Evolutionary conservation across 2,888 invertebrate genomes (phyloP), one percentile per base, ranked within the genome.

Genomic region (Anthophora plumipes): DNA sequence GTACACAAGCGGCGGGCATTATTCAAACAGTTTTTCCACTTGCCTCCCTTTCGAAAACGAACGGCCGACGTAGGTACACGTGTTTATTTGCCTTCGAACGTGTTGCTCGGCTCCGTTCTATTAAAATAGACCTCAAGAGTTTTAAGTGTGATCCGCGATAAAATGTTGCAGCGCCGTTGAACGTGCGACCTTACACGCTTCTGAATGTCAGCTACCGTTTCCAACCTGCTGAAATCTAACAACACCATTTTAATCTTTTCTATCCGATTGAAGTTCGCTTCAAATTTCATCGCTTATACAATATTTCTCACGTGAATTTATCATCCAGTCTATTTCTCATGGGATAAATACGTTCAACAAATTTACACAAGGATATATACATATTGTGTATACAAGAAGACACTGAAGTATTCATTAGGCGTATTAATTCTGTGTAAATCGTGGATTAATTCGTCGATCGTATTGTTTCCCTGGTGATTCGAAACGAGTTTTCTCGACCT

Each of bases 81-180:
- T 41, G 41, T 71, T 71, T 71, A 61, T 71, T 71, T 71, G 37
- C 61, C 39, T 43, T 31, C 25, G 50, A 31, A 71, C 52, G 25
- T 31, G 50, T 71, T 43, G 41, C 31, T 20, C 37, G 37, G 7
- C 46, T 52, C 17, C 1, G 61, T 52, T 71, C 60, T 50, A 52
- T 60, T 61, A 61, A 71, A 71, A 52, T 59, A 57, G 57, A 59
- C 22, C 31, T 61, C 25, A 14, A 71, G 61, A 14, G 70, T 71
- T 61, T 71, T 31, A 41, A 61, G 52, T 43, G 25, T 20, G 50
- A 50, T 20, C 12, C 37, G 46, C 46, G 70, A 41, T 61, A 52
- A 61, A 71, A 61, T n/a, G 60, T 25, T 50, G 61, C 52, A 41
- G 9, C 66, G 41, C 25, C 39, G n/a, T 39, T 37, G 39, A 50